Conservation (phyloP, 2,113 vertebrate species). For the Entelurus aequoreus region DNA sequence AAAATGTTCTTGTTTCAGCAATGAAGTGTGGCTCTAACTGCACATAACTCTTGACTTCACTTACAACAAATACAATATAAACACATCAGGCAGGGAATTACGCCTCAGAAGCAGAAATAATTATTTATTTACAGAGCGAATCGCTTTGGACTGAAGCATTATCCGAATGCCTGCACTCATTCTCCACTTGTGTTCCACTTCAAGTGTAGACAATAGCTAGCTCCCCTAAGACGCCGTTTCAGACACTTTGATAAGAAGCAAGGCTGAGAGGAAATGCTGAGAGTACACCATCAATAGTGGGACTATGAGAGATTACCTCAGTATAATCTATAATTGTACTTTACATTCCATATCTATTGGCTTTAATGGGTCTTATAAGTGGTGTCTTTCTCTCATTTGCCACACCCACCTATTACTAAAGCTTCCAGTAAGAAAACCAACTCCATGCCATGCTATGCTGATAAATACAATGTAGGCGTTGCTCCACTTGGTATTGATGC, state of each 20-base stretch:
- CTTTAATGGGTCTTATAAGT: neutral
- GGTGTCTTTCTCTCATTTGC: no score
- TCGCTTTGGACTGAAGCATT: constrained; percentile 4
- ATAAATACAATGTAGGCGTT: no score
- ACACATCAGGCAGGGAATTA: constrained; percentile 6
- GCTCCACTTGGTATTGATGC: no score
- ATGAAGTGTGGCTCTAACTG: constrained; percentile 23
- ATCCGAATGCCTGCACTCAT: constrained; percentile 1
- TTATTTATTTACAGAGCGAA: neutral
- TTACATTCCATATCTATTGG: neutral
- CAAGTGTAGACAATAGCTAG: constrained; percentile 3
- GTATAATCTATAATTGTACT: constrained; percentile 7
- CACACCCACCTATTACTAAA: neutral
- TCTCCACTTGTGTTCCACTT: constrained; percentile 15
- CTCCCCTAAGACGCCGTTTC: constrained; percentile 20
- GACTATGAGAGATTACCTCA: no score
- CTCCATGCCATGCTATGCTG: neutral
- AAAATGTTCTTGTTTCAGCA: constrained; percentile 26
- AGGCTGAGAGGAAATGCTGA: constrained; percentile 16
- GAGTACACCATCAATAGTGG: constrained; percentile 1
- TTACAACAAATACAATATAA: constrained; percentile 19
- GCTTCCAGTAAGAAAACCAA: neutral
- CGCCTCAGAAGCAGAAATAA: neutral
- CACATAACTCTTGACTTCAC: constrained; percentile 15
- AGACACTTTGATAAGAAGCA: constrained; percentile 16